A percentile compares a stretch with the other conserved stretches of the same genome.
These are phyloP conservation scores for Paramormyrops kingsleyae DNA, from an alignment of 2,113 vertebrate genomes.

Conservation along the genomic window DNA sequence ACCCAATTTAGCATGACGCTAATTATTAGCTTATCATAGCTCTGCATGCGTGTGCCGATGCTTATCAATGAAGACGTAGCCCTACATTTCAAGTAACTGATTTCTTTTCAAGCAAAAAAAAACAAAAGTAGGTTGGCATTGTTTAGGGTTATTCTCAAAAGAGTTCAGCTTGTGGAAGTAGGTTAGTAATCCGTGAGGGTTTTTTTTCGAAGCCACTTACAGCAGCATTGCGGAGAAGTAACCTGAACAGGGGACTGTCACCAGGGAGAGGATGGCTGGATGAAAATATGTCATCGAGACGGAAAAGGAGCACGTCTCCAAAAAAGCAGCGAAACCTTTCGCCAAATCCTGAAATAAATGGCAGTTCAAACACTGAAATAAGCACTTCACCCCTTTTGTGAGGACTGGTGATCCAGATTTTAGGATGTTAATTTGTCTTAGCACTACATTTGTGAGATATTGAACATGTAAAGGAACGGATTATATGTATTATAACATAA, in stretches of 20 bases:
- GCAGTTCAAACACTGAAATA: not conserved
- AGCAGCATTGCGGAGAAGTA: not conserved
- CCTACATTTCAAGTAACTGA: constrained; percentile 17
- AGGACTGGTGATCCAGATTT: not conserved
- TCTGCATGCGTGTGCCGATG: not conserved
- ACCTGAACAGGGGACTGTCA: not conserved
- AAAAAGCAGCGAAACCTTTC: not conserved
- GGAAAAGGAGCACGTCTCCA: not conserved
- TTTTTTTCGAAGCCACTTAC: constrained; percentile 23
- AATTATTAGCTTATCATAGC: not conserved
- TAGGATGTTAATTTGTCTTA: not conserved
- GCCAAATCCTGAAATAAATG: not conserved
- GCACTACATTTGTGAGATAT: not conserved
- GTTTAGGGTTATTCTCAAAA: constrained; percentile 40
- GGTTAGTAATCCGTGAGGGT: constrained; percentile 51
- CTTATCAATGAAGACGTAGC: constrained; percentile 57
- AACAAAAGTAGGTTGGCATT: constrained; percentile 42
- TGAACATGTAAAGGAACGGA: not conserved
- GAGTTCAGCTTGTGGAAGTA: constrained; percentile 39
- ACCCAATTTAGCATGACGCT: not conserved
- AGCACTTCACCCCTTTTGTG: not conserved
- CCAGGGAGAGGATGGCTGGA: not conserved
- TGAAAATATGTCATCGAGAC: not conserved
- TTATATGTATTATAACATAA: not conserved
- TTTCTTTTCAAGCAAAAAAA: constrained; percentile 14